phyloP scores from a whole-genome alignment of 2,888 invertebrate species.

The Gastracanthus pulcherrimus region DNA sequence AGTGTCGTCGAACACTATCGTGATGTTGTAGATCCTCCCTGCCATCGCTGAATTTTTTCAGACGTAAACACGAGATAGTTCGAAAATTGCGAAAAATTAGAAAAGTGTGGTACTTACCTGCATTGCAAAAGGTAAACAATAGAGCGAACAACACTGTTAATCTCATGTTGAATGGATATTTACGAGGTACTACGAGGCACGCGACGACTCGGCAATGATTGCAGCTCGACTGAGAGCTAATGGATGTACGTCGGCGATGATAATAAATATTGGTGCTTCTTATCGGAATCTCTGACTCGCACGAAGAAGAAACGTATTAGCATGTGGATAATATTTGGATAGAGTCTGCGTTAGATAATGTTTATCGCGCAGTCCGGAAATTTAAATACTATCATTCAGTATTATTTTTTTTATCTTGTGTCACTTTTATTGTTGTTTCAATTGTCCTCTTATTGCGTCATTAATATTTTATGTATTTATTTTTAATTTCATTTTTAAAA shows the following conservation, averaged over 20 bases:
- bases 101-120: not conserved
- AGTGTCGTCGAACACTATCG: conserved; percentile 6
- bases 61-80: not conserved
- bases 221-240: not conserved
- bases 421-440: no score
- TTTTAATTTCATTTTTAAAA: not conserved
- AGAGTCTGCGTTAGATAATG: not conserved
- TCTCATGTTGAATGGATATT: not conserved
- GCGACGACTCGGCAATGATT: not conserved
- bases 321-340: not conserved
- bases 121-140: not conserved
- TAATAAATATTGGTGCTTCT: not conserved
- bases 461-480: not conserved
- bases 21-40: not conserved
- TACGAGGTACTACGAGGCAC: not conserved
- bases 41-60: not conserved
- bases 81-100: not conserved
- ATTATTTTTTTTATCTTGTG: no score
- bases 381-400: not conserved
- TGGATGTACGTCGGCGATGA: not conserved
- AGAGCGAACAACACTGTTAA: not conserved
- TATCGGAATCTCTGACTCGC: not conserved
- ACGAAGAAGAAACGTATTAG: not conserved
- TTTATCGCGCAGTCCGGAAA: not conserved
- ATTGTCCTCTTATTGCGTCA: not conserved